Percentiles rank a stretch among this genome's conserved stretches.
These are phyloP conservation scores for Tylochromis polylepis DNA, from an alignment of 2,113 vertebrate species.

Conservation along the genomic window DNA sequence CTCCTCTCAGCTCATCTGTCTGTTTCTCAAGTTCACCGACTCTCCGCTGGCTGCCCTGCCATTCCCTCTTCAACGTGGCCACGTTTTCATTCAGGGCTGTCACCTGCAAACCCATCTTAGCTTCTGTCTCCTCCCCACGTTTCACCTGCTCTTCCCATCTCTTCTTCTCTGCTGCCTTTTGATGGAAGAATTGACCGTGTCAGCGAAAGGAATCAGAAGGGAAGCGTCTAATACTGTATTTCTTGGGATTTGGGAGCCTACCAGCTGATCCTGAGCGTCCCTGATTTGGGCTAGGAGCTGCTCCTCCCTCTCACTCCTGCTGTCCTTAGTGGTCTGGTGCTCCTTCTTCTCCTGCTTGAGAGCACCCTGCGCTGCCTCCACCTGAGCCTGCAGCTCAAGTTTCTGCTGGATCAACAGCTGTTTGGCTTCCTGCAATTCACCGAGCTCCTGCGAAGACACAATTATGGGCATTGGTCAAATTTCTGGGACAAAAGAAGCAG, in stretches of 20 bases:
- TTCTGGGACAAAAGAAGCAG: background rate
- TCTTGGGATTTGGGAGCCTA: slow-evolving; percentile 17
- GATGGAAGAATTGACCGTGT: background rate
- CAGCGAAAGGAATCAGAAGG: background rate
- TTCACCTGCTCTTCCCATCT: slow-evolving; percentile 81
- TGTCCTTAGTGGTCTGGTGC: slow-evolving; percentile 78
- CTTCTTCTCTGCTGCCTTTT: slow-evolving; percentile 80
- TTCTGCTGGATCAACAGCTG: slow-evolving; percentile 95
- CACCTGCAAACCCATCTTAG: slow-evolving; percentile 83
- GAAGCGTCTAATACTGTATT: background rate
- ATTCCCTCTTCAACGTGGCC: slow-evolving; percentile 93
- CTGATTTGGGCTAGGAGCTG: slow-evolving; percentile 76
- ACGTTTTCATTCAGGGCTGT: slow-evolving; percentile 93
- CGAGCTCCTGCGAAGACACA: slow-evolving; percentile 75
- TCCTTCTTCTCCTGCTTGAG: slow-evolving; percentile 82
- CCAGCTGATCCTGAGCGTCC: slow-evolving; percentile 78
- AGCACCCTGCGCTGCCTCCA: slow-evolving; percentile 70
- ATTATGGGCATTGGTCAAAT: background rate
- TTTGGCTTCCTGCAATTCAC: slow-evolving; percentile 86
- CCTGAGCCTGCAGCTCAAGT: slow-evolving; percentile 84
- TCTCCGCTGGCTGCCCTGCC: slow-evolving; percentile 89
- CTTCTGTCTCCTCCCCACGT: slow-evolving; percentile 82
- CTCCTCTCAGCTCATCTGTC: slow-evolving; percentile 90
- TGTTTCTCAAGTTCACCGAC: slow-evolving; percentile 93
- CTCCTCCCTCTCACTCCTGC: slow-evolving; percentile 78